Conservation (phyloP, 2,113 vertebrate genomes). For the Saccopteryx bilineata region DNA sequence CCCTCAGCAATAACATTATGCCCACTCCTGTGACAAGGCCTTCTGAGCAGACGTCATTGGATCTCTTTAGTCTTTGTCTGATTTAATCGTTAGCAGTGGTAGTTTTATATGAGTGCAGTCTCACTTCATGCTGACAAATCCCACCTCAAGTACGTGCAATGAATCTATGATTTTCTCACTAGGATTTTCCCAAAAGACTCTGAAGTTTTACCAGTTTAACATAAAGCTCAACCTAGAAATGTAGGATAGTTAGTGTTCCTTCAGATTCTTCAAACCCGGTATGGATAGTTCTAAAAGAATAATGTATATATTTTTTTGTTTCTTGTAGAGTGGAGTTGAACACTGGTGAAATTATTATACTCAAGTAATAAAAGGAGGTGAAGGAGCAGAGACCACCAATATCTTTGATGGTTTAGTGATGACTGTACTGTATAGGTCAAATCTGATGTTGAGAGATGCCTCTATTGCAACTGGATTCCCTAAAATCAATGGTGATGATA, state of each 20-base stretch:
- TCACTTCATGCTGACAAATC: constrained; percentile 10
- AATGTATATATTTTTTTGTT: not conserved
- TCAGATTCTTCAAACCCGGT: not conserved
- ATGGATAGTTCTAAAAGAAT: not conserved
- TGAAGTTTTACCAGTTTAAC: not conserved
- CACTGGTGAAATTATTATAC: not conserved
- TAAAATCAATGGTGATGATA: not conserved
- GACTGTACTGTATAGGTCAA: not conserved
- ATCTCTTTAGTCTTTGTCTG: not conserved
- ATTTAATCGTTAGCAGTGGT: not conserved
- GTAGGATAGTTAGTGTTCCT: not conserved
- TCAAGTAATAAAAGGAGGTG: not conserved
- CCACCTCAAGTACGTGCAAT: not conserved
- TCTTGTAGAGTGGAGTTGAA: not conserved
- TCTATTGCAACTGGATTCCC: not conserved
- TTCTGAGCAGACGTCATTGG: not conserved
- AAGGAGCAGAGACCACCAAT: not conserved
- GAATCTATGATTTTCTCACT: not conserved
- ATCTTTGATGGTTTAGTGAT: not conserved
- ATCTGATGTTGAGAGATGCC: not conserved
- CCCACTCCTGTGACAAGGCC: not conserved
- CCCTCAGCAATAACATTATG: not conserved
- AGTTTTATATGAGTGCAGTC: not conserved
- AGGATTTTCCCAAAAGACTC: not conserved
- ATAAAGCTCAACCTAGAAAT: not conserved